Base-by-base conservation (phyloP, 1,140 invertebrate genomes). In the Calosoma granatense region DNA sequence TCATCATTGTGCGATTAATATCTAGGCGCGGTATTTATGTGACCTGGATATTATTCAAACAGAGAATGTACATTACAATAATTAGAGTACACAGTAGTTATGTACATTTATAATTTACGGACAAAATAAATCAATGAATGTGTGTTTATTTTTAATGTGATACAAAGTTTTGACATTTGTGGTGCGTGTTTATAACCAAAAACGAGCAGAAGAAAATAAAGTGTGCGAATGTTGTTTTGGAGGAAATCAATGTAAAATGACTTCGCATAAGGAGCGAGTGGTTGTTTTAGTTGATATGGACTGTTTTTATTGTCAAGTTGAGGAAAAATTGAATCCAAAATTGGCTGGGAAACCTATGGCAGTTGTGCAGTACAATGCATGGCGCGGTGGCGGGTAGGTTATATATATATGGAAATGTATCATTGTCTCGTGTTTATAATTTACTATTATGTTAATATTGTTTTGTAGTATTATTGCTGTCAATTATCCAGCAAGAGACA, bases 221-320 rank as follows among this genome's bases (percentile, higher is more conserved):
- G n/a, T n/a, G n/a, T n/a, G n/a, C n/a, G n/a, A n/a, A n/a, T n/a
- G n/a, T n/a, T n/a, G n/a, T n/a, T n/a, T n/a, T n/a, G n/a, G n/a
- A n/a, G n/a, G n/a, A n/a, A n/a, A n/a, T n/a, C n/a, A n/a, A n/a
- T 36, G 26, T 17, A 47, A 11, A 47, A 47, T 47, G 41, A 17
- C 41, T 12, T 47, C 53, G 11, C 60, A 64, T 51, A 63, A 61
- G 54, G 59, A 65, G 1, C 59, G 92, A 66, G 81, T 96, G 26
- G 77, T 98, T 17, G 82, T 88, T 3, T 76, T 98, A 51, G 85
- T 98, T 56, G 96, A 98, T 67, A 98, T 98, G 94, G 96, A 98
- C 71, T 98, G 95, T 77, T 98, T 98, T 73, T 98, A 94, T 72
- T 96, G 94, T 65, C 90, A 93, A 80, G 95, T 98, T 1, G 95